Base-by-base conservation (phyloP, 2,888 invertebrate genomes). In the Rhamphomyia laevipes region DNA sequence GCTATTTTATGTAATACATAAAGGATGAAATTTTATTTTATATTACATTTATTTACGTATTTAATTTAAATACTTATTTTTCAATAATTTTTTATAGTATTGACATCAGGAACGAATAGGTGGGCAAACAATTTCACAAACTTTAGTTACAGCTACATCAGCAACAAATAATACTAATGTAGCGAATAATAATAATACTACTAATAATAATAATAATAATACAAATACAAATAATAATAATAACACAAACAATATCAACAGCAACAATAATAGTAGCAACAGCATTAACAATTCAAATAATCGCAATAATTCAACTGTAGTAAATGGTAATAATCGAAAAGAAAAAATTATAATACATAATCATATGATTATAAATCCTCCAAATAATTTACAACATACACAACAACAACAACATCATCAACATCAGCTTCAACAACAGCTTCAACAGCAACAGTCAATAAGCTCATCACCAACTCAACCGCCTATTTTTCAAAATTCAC, bases 101-200 rank as follows among this genome's bases (percentile, higher is more conserved):
- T 68, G 68, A 68, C 68, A 68, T 65, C 66, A 68, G 67, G 68
- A 67, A 68, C 65, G 65, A n/a, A 35, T n/a, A n/a, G 35, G 35
- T 7, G 35, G 35, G 13, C 35, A 35, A 35, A 35, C 35, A 35
- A 35, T n/a, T 4, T 35, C 35, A 35, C 13, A 13, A n/a, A 35
- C 35, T n/a, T n/a, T n/a, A 35, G 35, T 35, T 13, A 13, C 35
- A 35, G 2, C 13, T 13, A n/a, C 35, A 35, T 27, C 23, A 27
- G 9, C 23, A 27, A 27, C 23, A 27, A 27, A 27, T 27, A 27
- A 27, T 27, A 27, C 23, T 27, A 27, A 27, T 27, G 23, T 27
- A 27, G 23, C 23, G 9, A 27, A 27, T 27, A 27, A 27, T 27
- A 27, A 27, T 7, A 27, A 27, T 27, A 27, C 6, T 27, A 27